Conservation (phyloP, 1,140 invertebrate genomes). For the Lerema accius region DNA sequence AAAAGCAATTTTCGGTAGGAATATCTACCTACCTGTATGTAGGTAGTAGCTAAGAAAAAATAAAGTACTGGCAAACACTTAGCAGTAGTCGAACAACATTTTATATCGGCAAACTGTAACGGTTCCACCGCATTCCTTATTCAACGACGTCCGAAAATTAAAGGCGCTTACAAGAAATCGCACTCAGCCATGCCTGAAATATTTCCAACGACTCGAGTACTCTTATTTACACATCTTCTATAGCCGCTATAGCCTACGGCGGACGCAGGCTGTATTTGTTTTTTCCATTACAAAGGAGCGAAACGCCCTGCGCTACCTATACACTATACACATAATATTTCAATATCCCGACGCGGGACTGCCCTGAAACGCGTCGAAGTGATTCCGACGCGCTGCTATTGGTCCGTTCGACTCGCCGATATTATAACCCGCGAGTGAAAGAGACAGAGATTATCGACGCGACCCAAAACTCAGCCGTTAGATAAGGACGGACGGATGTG, state of each 20-base stretch:
- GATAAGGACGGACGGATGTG: conserved; percentile 50
- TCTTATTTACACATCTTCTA: conserved; percentile 66
- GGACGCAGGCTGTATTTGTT: conserved; percentile 62
- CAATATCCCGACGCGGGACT: conserved; percentile 62
- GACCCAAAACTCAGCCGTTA: neutral
- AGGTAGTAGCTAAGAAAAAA: no score
- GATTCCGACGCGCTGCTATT: conserved; percentile 65
- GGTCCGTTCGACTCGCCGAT: conserved; percentile 54
- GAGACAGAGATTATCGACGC: conserved; percentile 35
- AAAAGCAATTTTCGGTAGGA: no score
- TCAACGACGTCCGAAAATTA: conserved; percentile 74
- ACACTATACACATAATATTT: conserved; percentile 73
- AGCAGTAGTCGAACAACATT: conserved; percentile 32
- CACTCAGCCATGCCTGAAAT: conserved; percentile 72
- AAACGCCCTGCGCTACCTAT: conserved; percentile 64
- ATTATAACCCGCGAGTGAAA: conserved; percentile 45
- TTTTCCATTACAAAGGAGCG: conserved; percentile 78
- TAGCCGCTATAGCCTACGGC: conserved; percentile 45
- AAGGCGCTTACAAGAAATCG: conserved; percentile 75
- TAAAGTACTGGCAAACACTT: no score
- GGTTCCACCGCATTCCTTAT: conserved; percentile 68
- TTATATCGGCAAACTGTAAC: conserved; percentile 27
- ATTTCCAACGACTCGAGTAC: conserved; percentile 61
- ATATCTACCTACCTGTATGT: no score
- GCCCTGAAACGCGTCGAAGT: conserved; percentile 61